Evolutionary conservation across 2,888 invertebrate genomes (phyloP), one percentile per base, ranked within the genome.

Genomic region (Baccha elongata): DNA sequence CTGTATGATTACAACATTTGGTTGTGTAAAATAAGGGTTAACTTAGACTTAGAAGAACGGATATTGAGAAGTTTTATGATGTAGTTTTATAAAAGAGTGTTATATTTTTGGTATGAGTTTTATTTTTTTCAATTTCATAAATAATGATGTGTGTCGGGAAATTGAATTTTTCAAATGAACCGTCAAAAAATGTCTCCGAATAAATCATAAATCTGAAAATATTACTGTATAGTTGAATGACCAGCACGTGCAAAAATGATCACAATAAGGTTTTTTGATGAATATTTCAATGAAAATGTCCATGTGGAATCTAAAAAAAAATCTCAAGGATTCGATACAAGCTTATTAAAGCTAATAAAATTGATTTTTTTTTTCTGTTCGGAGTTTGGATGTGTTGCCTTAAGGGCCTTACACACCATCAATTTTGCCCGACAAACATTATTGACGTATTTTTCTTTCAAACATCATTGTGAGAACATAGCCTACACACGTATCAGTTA

Each of bases 151-250:
- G 21, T 35, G 19, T 53, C 35, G 35, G 53, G 53, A 53, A 53
- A 53, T 53, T 53, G 53, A 53, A 53, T 21, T 35, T 53, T 35
- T n/a, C 6, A 53, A 35, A 52, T 53, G 21, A 19, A 35, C 21
- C 50, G n/a, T n/a, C 19, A 13, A 53, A 35, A n/a, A 35, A n/a
- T 53, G 35, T 35, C 35, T 21, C 13, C 5, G 8, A 35, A 8
- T 32, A 19, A 53, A 53, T 35, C n/a, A 8, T 32, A 19, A 53
- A 53, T 35, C n/a, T 21, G n/a, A 37, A 11, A 21, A 19, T 35
- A 15, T 19, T 29, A 21, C n/a, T 13, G n/a, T n/a, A 35, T 5
- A 13, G 11, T 35, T 21, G 8, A 53, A n/a, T 35, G 35, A 35
- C 35, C 53, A n/a, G 7, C n/a, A 53, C 19, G 2, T 21, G 7